phyloP scores from a whole-genome alignment of 2,797 vertebrate species.

The Percopsis omiscomaycus region DNA sequence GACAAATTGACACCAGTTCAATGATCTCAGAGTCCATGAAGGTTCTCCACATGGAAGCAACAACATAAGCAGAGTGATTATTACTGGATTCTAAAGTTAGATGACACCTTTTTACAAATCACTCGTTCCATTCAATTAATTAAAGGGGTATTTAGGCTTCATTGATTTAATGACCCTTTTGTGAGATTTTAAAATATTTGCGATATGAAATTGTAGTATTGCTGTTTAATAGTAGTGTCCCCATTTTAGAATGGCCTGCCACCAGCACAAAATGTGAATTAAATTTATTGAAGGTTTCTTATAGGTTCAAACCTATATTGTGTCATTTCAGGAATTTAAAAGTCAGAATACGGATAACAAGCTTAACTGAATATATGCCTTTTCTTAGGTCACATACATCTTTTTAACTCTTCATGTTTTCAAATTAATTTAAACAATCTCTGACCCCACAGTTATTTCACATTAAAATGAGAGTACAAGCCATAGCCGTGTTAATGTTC shows the following conservation, averaged over 20 bases:
- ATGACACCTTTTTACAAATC: slow-evolving; percentile 18
- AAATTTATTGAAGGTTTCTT: too few relatives aligned
- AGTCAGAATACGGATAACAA: not conserved
- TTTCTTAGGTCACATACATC: too few relatives aligned
- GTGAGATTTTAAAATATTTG: slow-evolving; percentile 14
- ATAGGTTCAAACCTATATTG: too few relatives aligned
- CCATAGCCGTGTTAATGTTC: too few relatives aligned
- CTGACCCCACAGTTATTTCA: not conserved
- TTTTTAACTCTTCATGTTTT: not conserved
- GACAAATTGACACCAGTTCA: slow-evolving; percentile 95
- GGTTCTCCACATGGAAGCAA: slow-evolving; percentile 95
- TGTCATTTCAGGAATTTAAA: not conserved
- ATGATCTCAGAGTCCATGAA: slow-evolving; percentile 96
- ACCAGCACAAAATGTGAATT: too few relatives aligned
- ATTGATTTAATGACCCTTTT: slow-evolving; percentile 36
- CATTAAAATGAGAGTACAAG: not conserved
- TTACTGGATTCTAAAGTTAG: slow-evolving; percentile 27
- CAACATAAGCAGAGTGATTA: slow-evolving; percentile 74
- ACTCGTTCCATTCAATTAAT: slow-evolving; percentile 29
- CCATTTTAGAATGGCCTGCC: too few relatives aligned
- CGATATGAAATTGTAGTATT: slow-evolving; percentile 3
- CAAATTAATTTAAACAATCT: slow-evolving; percentile 3
- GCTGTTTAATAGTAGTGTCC: too few relatives aligned
- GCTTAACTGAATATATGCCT: not conserved
- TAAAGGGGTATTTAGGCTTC: slow-evolving; percentile 16